phyloP scores from a whole-genome alignment of 2,797 vertebrate genomes.

The Epinephelus awoara region DNA sequence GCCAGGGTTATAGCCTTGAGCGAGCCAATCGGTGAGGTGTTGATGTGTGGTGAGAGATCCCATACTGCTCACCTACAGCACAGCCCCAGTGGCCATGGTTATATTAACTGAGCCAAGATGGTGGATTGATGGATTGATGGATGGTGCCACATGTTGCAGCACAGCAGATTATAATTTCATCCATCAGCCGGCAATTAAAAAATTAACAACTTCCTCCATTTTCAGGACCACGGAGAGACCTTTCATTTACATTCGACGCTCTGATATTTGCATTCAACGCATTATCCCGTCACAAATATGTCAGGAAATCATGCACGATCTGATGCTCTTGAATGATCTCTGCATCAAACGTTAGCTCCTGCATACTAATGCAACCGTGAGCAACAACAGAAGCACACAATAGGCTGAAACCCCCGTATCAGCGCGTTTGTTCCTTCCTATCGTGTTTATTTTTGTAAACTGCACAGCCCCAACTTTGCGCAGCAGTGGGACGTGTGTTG shows the following conservation, averaged over 20 bases:
- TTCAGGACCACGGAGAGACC: conserved; percentile 9
- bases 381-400: conserved; percentile 48
- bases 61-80: conserved; percentile 51
- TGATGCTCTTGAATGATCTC: conserved; percentile 65
- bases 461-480: conserved; percentile 54
- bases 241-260: background rate
- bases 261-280: conserved; percentile 51
- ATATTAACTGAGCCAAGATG: conserved; percentile 45
- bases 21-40: conserved; percentile 61
- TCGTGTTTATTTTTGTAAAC: conserved; percentile 77
- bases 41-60: conserved; percentile 69
- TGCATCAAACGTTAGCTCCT: conserved; percentile 24
- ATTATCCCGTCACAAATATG: conserved; percentile 28
- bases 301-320: conserved; percentile 50
- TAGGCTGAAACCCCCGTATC: conserved; percentile 28
- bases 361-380: conserved; percentile 62
- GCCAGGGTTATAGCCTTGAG: conserved; percentile 59
- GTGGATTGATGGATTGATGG: conserved; percentile 10
- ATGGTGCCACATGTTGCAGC: conserved; percentile 41
- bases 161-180: background rate
- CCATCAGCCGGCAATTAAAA: conserved; percentile 1
- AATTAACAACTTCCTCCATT: conserved; percentile 7
- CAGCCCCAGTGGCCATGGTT: conserved; percentile 51
- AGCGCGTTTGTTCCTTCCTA: conserved; percentile 34
- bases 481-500: conserved; percentile 59